phyloP scores from a whole-genome alignment of 64 coral and sea anemone genomes.

The Pocillopora verrucosa region DNA sequence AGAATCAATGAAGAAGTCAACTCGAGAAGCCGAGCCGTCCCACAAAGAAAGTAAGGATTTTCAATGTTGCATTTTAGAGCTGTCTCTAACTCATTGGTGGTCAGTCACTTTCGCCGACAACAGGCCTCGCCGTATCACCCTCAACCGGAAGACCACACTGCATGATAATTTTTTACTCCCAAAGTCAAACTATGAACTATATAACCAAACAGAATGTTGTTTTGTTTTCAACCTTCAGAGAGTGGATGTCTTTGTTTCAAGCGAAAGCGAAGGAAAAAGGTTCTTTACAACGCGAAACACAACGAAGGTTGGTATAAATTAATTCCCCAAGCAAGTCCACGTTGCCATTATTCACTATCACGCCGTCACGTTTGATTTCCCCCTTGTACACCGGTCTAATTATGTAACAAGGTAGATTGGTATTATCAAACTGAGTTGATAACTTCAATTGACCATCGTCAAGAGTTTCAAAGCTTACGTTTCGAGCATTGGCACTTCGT shows the following conservation, averaged over 20 bases:
- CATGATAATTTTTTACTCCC: no score
- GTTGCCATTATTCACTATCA: no score
- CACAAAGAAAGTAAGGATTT: conserved; percentile 48
- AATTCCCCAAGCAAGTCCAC: background rate
- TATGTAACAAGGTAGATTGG: no score
- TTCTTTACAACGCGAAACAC: conserved; percentile 83
- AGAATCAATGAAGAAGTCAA: conserved; percentile 78
- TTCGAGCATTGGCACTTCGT: background rate
- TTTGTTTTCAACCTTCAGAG: conserved; percentile 30
- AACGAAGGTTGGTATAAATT: conserved; percentile 61
- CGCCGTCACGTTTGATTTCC: no score
- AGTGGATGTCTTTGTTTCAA: conserved; percentile 82
- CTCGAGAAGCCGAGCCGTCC: conserved; percentile 19
- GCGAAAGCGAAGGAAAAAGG: conserved; percentile 88
- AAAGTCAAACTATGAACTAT: background rate
- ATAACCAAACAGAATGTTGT: background rate
- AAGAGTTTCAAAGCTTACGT: background rate
- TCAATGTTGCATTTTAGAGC: background rate
- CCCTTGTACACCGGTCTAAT: no score
- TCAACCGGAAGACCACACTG: background rate
- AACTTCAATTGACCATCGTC: no score
- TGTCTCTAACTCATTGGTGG: background rate
- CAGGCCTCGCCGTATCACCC: background rate
- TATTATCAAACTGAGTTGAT: no score
- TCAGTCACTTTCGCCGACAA: background rate